These are phyloP conservation scores for Tapirus terrestris DNA, from an alignment of 2,113 vertebrate species.

Conservation along the genomic window DNA sequence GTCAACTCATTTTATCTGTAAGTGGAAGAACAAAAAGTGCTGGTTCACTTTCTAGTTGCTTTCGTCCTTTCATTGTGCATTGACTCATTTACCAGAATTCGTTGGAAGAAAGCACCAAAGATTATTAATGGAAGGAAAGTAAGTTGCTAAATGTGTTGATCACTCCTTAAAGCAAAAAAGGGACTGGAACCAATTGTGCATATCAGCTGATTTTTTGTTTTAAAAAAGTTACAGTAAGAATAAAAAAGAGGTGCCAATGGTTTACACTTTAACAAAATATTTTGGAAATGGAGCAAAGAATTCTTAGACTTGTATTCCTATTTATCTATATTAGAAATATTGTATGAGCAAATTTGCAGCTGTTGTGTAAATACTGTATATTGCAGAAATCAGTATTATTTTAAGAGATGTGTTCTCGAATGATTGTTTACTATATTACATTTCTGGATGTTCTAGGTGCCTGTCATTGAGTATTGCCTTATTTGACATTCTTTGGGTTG, in stretches of 20 bases:
- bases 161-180: constrained; percentile 18
- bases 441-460: constrained; percentile 81
- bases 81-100: constrained; percentile 50
- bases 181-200: constrained; percentile 39
- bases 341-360: constrained; percentile 83
- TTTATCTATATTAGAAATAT: constrained; percentile 84
- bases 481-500: constrained; percentile 71
- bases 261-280: constrained; percentile 73
- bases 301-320: constrained; percentile 82
- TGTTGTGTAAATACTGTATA: constrained; percentile 91
- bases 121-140: constrained; percentile 61
- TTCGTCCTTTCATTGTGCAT: constrained; percentile 40
- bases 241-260: constrained; percentile 58
- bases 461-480: constrained; percentile 79
- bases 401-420: constrained; percentile 79
- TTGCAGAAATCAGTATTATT: constrained; percentile 88
- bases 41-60: constrained; percentile 94
- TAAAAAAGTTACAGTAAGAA: constrained; percentile 31
- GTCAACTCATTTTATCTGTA: constrained; percentile 53
- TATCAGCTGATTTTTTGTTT: constrained; percentile 59
- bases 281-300: constrained; percentile 76
- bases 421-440: constrained; percentile 78
- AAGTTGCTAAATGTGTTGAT: not conserved
- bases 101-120: constrained; percentile 84
- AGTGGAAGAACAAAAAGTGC: constrained; percentile 91